Evolutionary conservation across 2,797 vertebrate genomes (phyloP), one percentile per base, ranked within the genome.

Genomic region (Myripristis murdjan): DNA sequence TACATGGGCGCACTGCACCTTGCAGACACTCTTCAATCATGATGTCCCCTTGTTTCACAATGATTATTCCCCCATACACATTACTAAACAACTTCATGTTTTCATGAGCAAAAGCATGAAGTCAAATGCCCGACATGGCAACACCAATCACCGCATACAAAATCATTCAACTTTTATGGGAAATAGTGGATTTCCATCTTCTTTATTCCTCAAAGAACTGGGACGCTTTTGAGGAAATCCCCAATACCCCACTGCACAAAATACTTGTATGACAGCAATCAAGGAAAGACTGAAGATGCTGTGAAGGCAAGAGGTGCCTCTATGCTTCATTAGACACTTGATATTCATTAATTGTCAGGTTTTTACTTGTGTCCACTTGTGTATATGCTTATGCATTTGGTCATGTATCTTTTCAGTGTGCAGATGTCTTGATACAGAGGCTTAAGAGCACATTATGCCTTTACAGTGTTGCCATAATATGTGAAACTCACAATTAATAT

Each of bases 401-500:
- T 24, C 11, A 7, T 59, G 55, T 31, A 71, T 66, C 75, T 64
- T 31, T 65, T 54, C 48, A 68, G 81, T 67, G 18, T 71, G 6
- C 51, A 57, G 39, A 71, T 47, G n/a, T 41, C 52, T 59, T 62
- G 56, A 82, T 64, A 63, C 39, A 33, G 37, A 73, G 64, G 9
- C 66, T 88, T 82, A 81, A 78, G 69, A 59, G 79, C 77, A 83
- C 83, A 76, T 65, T 31, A 53, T 75, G 69, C 41, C 58, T 43
- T 52, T 26, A 78, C 35, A 46, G 59, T 80, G 57, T 48, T 64
- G 60, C 39, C 41, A 72, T 47, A 47, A 72, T 68, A 46, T 16
- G 48, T 16, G 41, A 20, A 62, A 16, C 68, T 11, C 68, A 52
- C 52, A 65, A 63, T 51, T 46, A 48, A 67, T 62, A 74, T 14